phyloP scores from a whole-genome alignment of 2,888 invertebrate genomes.

The Folsomia candida region DNA sequence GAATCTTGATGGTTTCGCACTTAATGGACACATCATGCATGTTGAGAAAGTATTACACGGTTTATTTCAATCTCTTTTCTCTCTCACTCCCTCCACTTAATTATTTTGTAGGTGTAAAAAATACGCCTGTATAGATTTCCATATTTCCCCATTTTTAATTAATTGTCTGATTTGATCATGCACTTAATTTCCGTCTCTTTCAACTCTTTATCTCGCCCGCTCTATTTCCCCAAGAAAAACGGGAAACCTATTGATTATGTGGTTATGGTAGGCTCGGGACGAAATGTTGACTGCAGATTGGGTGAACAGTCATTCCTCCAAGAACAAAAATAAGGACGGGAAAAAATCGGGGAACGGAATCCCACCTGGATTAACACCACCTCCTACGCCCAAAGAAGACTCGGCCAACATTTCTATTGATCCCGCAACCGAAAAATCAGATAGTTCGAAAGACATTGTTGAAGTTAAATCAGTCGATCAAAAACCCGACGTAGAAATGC shows the following conservation, averaged over 20 bases:
- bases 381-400: neutral
- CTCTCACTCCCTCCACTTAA: too few relatives aligned
- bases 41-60: conserved; percentile 32
- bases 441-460: neutral
- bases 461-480: neutral
- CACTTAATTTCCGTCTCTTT: neutral
- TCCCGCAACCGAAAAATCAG: neutral
- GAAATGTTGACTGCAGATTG: conserved; percentile 16
- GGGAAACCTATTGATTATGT: neutral
- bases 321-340: neutral
- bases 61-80: neutral
- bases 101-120: too few relatives aligned
- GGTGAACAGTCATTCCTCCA: neutral
- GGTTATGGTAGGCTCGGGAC: conserved; percentile 6
- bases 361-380: neutral
- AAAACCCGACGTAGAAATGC: neutral
- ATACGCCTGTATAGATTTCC: too few relatives aligned
- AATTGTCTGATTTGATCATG: too few relatives aligned
- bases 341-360: neutral
- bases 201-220: neutral
- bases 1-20: conserved; percentile 23
- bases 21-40: conserved; percentile 31
- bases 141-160: too few relatives aligned
- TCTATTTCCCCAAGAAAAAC: neutral
- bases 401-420: neutral